Base-by-base conservation (phyloP, 2,888 invertebrate genomes). In the Dastarcus helophoroides region DNA sequence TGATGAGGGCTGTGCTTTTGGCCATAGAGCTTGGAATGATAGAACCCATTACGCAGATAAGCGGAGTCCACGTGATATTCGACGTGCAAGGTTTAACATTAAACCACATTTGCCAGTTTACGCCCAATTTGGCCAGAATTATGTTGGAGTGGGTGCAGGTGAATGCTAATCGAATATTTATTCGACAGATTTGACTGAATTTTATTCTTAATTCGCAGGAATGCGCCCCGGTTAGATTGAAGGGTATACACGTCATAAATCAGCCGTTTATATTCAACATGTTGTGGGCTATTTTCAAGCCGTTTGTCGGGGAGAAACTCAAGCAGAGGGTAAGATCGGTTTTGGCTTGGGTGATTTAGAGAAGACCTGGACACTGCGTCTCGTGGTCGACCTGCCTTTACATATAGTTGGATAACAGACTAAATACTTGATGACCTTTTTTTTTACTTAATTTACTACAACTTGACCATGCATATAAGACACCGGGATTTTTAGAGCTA, bases 231-330 rank as follows among this genome's bases (percentile, higher is more conserved):
- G 67, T 78, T 37, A 73, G 91, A 28, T 62, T 93, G 24, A 89
- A 88, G 60, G 85, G 75, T 0, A 76, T 93, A 3, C 90, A 91
- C 53, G 69, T 90, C 28, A 67, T 91, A n/a, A 86, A 86, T 55
- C 89, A 91, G 53, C 83, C 90, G 0, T 76, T 72, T 41, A 69
- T 89, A 37, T 90, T 91, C 62, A 86, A 85, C 51, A 78, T 88
- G 72, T 65, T 85, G 3, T 90, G 81, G 50, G 76, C 81, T 5
- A 68, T 93, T 32, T 82, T 91, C 58, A 88, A 86, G 54, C 91
- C 90, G 1, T 90, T 91, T 54, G 64, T 91, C 43, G 69, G 79
- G 40, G 84, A 86, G 51, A 90, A 89, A 62, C 62, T 88, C 11
- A 72, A 79, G 28, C 78, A 76, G 36, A 71, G 89, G 51, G 78